phyloP scores from a whole-genome alignment of 2,113 vertebrate genomes.

The Tinamus guttatus region DNA sequence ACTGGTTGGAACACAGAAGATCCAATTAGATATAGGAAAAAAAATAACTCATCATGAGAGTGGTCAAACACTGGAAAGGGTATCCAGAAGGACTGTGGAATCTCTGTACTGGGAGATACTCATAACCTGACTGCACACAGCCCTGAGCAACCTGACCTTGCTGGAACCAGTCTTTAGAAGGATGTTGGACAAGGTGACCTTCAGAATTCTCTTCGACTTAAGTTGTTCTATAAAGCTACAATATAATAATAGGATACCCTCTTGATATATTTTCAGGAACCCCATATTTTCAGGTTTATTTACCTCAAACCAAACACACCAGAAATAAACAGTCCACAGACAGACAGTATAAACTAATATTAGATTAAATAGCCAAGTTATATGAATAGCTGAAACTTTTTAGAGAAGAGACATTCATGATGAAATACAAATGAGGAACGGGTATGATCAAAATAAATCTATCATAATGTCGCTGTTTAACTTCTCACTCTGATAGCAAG shows the following conservation, averaged over 20 bases:
- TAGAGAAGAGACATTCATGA: background rate
- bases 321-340: background rate
- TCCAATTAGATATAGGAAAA: background rate
- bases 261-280: background rate
- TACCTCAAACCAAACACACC: background rate
- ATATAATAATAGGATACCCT: background rate
- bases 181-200: background rate
- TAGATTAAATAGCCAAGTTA: background rate
- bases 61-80: background rate
- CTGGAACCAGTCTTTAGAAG: background rate
- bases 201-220: background rate
- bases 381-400: no score
- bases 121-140: background rate
- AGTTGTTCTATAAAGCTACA: background rate
- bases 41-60: background rate
- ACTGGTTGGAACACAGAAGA: background rate
- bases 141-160: background rate
- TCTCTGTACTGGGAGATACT: background rate
- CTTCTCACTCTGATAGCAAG: background rate
- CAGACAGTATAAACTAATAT: background rate
- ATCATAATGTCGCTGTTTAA: background rate
- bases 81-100: background rate
- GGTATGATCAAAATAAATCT: background rate
- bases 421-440: background rate
- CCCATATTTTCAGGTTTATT: background rate